phyloP scores from a whole-genome alignment of 2,113 vertebrate genomes.

The Sterrhoptilus dennistouni region DNA sequence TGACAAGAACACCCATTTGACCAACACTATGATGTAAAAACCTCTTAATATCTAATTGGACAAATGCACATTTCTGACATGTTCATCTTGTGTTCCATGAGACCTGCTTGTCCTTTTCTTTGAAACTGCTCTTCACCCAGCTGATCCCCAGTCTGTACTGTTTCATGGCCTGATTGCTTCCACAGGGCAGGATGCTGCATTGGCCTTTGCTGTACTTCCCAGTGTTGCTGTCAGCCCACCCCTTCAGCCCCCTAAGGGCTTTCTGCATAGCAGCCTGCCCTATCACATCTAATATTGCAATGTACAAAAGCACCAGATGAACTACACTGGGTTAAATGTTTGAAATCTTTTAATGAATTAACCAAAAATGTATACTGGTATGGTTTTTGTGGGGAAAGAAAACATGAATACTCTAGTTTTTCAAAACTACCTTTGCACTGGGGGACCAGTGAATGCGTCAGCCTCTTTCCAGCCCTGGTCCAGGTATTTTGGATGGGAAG shows the following conservation, averaged over 20 bases:
- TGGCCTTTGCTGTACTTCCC: not conserved
- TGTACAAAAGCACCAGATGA: not conserved
- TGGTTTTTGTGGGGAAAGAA: not conserved
- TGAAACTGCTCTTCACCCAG: not conserved
- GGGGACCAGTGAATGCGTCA: not conserved
- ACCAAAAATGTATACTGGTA: not conserved
- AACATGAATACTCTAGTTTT: rapidly evolving
- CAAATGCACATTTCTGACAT: not conserved
- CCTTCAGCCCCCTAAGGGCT: not conserved
- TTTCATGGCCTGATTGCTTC: not conserved
- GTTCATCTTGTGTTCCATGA: not conserved
- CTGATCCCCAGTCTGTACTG: rapidly evolving
- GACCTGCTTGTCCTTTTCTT: not conserved
- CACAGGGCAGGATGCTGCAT: not conserved
- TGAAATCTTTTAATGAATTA: not conserved
- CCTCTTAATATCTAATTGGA: not conserved
- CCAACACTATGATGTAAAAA: not conserved
- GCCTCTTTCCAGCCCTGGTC: not conserved
- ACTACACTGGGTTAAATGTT: not conserved
- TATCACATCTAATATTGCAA: not conserved
- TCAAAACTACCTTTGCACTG: not conserved
- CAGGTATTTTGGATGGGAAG: not conserved
- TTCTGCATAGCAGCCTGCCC: not conserved
- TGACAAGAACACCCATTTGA: not conserved
- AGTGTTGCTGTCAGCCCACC: not conserved